phyloP scores from a whole-genome alignment of 2,888 invertebrate species.

The Anthophora plumipes region DNA sequence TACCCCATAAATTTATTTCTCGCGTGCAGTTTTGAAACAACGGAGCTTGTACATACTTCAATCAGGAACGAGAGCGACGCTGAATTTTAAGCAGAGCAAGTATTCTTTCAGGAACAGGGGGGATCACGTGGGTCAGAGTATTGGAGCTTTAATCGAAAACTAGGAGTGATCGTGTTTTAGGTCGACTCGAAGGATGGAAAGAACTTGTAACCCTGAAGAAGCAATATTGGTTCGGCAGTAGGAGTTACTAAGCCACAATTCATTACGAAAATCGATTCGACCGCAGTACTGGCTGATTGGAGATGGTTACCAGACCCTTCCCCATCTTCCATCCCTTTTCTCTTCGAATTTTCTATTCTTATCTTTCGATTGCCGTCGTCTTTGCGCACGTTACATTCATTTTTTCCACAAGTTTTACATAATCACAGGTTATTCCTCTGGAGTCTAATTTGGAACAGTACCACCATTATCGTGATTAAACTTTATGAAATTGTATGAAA shows the following conservation, averaged over 20 bases:
- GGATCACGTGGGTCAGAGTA: conserved; percentile 35
- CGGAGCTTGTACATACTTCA: neutral
- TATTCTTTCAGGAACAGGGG: conserved; percentile 29
- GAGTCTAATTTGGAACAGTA: too few species aligned
- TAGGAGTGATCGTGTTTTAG: conserved; percentile 69
- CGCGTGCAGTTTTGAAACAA: neutral
- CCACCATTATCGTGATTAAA: neutral
- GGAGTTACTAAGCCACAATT: conserved; percentile 79
- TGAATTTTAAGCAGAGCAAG: conserved; percentile 16
- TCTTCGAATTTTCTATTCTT: conserved; percentile 27
- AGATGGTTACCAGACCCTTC: conserved; percentile 70
- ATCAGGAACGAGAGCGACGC: neutral
- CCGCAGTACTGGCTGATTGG: conserved; percentile 79
- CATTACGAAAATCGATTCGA: conserved; percentile 82
- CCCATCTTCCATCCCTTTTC: conserved; percentile 48
- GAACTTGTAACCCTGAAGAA: conserved; percentile 80
- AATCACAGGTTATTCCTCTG: conserved; percentile 1
- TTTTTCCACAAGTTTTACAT: conserved; percentile 66
- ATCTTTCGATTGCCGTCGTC: conserved; percentile 39
- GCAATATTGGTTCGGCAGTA: conserved; percentile 79
- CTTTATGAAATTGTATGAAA: neutral
- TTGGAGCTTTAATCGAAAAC: conserved; percentile 66
- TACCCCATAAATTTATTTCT: neutral
- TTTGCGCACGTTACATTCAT: conserved; percentile 62
- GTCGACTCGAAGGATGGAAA: conserved; percentile 62